phyloP scores from a whole-genome alignment of 2,797 vertebrate species.

The Danio jaintianensis region DNA sequence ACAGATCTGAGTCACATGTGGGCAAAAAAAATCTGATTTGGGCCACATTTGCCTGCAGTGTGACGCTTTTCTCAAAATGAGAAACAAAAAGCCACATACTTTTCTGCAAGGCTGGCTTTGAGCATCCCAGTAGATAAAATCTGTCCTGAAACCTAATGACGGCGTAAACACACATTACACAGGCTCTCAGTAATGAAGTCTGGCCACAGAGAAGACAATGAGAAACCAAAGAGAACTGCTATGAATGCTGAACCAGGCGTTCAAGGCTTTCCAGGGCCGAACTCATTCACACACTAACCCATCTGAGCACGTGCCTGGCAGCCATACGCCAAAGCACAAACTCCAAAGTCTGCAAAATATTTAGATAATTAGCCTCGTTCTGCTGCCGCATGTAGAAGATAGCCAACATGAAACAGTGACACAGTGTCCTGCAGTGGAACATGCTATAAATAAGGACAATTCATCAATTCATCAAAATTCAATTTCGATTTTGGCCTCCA shows the following conservation, averaged over 20 bases:
- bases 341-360: slow-evolving; percentile 7
- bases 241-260: not conserved
- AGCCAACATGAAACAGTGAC: not conserved
- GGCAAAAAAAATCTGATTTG: too few species aligned
- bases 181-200: slow-evolving; percentile 70
- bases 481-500: too few species aligned
- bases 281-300: slow-evolving; percentile 10
- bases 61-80: slow-evolving; percentile 1
- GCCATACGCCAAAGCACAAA: slow-evolving; percentile 8
- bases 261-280: not conserved
- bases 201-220: slow-evolving; percentile 68
- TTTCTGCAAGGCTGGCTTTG: slow-evolving; percentile 9
- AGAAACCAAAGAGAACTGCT: slow-evolving; percentile 52
- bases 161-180: slow-evolving; percentile 74
- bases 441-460: too few species aligned
- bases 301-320: slow-evolving; percentile 5
- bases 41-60: too few species aligned
- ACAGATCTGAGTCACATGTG: too few species aligned
- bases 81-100: slow-evolving; percentile 2
- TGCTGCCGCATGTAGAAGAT: not conserved
- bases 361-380: slow-evolving; percentile 16
- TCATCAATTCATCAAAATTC: too few species aligned
- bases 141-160: slow-evolving; percentile 74
- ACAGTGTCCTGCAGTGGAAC: not conserved
- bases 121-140: slow-evolving; percentile 60